Conservation (phyloP, 2,797 vertebrate genomes). For the Pseudopleuronectes americanus region DNA sequence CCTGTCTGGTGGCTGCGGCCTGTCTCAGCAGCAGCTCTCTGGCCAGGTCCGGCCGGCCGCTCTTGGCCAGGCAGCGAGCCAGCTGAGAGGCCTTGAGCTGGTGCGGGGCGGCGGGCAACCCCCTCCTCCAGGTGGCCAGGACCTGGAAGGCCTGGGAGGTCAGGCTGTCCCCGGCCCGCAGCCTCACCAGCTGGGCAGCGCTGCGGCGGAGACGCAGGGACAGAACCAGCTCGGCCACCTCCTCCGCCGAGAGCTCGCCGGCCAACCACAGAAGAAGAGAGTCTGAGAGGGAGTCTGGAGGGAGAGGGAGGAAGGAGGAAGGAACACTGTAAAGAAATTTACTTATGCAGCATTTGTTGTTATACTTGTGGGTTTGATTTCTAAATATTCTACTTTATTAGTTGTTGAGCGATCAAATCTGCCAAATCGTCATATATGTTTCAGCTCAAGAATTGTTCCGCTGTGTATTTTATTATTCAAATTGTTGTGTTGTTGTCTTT, state of each 20-base stretch:
- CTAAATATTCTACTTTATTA: too few relatives aligned
- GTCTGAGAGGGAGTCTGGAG: slow-evolving; percentile 82
- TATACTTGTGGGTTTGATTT: too few relatives aligned
- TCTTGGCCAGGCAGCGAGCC: slow-evolving; percentile 83
- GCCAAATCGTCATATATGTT: too few relatives aligned
- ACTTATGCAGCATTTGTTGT: too few relatives aligned
- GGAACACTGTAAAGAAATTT: too few relatives aligned
- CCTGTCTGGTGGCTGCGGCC: slow-evolving; percentile 34
- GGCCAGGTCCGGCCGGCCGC: slow-evolving; percentile 86
- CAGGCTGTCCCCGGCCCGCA: slow-evolving; percentile 82
- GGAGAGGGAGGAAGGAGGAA: not conserved
- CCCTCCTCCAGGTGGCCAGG: slow-evolving; percentile 88
- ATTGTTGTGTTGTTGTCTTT: too few relatives aligned
- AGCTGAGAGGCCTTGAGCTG: slow-evolving; percentile 84
- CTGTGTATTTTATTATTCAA: too few relatives aligned
- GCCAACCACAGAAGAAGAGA: slow-evolving; percentile 88
- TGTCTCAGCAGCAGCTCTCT: slow-evolving; percentile 83
- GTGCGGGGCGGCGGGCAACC: slow-evolving; percentile 78
- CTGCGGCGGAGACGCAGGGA: slow-evolving; percentile 83
- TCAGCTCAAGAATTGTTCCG: too few relatives aligned
- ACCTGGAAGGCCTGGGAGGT: slow-evolving; percentile 85
- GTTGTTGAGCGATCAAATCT: too few relatives aligned
- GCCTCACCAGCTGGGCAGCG: slow-evolving; percentile 85
- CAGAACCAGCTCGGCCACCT: slow-evolving; percentile 70
- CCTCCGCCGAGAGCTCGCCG: slow-evolving; percentile 86